Base-by-base conservation (phyloP, 2,113 vertebrate genomes). In the Glaucidium brasilianum region DNA sequence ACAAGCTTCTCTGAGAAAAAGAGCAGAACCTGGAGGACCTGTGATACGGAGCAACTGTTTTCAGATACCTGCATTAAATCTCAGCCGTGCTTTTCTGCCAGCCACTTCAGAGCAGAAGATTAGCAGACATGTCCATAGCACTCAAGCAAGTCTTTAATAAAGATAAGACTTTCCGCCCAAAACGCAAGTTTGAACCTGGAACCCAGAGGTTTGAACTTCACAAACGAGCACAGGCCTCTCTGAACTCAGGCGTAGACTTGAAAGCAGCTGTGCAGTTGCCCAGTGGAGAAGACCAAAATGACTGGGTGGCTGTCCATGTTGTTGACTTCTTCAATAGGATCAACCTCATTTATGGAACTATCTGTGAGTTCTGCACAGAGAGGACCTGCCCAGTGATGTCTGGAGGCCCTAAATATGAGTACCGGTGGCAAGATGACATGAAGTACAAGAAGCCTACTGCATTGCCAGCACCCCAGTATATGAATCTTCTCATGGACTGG, bases 401-500 rank as follows among this genome's bases (percentile, higher is more conserved):
- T 37, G 99, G 99, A 59, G 98, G 99, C n/a, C 98, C 98, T 41
- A 98, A 98, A 21, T 99, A 98, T 18, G 99, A 99, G 79, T 99
- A 99, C 56, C 97, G 98, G 66, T 99, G 99, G 99, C 98, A 99
- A 90, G 99, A 99, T 8, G 98, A 99, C 69, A 68, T 97, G 68
- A 99, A 98, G 75, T 99, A 99, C 83, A 99, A 99, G 97, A 99
- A 98, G 90, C 99, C 99, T 6, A 99, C 98, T 9, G 98, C 99
- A 0, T 49, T 99, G 94, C 98, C 99, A 16, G 98, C 98, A 3
- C 99, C 98, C 6, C 98, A 98, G 10, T 99, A 99, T 94, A 99
- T 99, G 99, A 98, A 98, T 95, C 98, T 99, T 76, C 98, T 99
- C 45, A 99, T 99, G 99, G 99, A 99, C 95, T 99, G 99, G 99